Base-by-base conservation (phyloP, 1,140 invertebrate species). In the Bombus confusus region DNA sequence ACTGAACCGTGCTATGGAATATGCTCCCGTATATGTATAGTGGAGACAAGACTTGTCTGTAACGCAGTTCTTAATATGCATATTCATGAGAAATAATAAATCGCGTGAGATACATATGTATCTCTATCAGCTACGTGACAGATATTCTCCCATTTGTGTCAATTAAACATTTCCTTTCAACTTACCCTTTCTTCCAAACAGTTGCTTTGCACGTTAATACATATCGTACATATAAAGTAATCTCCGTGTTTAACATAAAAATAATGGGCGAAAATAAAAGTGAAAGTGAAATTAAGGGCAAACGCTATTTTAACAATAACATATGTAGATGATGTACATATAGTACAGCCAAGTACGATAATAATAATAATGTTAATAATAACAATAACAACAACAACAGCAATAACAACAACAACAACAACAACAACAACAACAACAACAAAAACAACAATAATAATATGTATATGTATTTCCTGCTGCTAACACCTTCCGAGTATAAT, bases 11-110 rank as follows among this genome's bases (percentile, higher is more conserved):
- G 68, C 31, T 66, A 31, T 52, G 47, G 47, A 22, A 52, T 22
- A 47, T 79, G 52, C 37, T 62, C 22, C 37, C 12, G 5, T n/a
- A 6, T 15, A 31, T 1, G 13, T 15, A 6, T 8, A 22, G 3
- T 34, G 68, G 37, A 77, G 34, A 59, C 66, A 13, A 12, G n/a
- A 43, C 8, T 31, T 8, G 34, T 2, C 39, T 18, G 1, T 52
- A 37, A 43, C 43, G 15, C 37, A 6, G 18, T 22, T 22, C 47
- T 52, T 52, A 22, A 52, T 22, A 52, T 52, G 18, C 47, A 52
- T 52, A 78, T 83, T 78, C 64, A 9, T 25, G 43, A 62, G 25
- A 18, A 86, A 47, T 34, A 72, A 25, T 39, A 15, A 43, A 68
- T 68, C 18, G 28, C 34, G 37, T 5, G 39, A 62, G 37, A 47